Conservation (phyloP, 2,113 vertebrate genomes). For the Sylvia atricapilla region DNA sequence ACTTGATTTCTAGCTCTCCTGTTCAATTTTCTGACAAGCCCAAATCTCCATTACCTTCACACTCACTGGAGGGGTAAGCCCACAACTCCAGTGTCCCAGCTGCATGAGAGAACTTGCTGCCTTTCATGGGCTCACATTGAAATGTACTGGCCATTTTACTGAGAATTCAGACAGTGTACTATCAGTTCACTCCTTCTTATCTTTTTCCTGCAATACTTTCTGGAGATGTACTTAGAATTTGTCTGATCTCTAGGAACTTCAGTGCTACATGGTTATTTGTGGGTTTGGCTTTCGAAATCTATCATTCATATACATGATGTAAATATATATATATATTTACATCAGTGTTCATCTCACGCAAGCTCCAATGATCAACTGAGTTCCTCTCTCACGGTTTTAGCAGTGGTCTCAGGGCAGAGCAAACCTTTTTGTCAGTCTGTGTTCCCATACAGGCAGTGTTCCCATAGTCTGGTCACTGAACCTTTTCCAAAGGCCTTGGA, state of each 20-base stretch:
- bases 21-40: not conserved
- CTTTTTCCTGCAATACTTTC: not conserved
- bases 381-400: not conserved
- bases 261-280: not conserved
- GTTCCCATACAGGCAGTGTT: not conserved
- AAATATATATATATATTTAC: no score
- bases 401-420: not conserved
- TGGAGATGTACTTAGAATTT: not conserved
- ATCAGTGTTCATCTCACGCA: not conserved
- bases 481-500: no score
- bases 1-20: not conserved
- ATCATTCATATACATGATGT: not conserved
- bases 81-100: not conserved
- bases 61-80: not conserved
- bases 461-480: no score
- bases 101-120: not conserved
- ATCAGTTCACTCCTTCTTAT: not conserved
- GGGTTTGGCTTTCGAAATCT: slow-evolving; percentile 5
- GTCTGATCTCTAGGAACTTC: not conserved
- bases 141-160: not conserved
- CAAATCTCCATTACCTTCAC: not conserved
- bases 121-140: not conserved
- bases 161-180: not conserved
- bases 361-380: not conserved
- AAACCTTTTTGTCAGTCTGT: not conserved